Evolutionary conservation across 2,888 invertebrate species (phyloP).

Genomic region (Amphipyra tragopoginis): DNA sequence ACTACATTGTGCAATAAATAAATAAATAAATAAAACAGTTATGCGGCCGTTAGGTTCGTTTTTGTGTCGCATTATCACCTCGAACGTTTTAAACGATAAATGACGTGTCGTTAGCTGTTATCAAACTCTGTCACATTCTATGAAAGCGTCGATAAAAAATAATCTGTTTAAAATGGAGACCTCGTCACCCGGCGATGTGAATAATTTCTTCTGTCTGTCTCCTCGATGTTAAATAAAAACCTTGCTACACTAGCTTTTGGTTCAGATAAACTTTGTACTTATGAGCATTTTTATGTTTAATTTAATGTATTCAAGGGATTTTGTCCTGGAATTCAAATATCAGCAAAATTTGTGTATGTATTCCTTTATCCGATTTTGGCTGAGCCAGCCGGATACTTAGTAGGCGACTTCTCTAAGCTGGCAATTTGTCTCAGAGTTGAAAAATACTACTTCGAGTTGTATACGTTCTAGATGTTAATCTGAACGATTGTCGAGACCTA

Average conservation of each 20-base stretch:
- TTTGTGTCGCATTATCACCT: slow-evolving; percentile 20
- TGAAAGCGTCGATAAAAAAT: slow-evolving; percentile 35
- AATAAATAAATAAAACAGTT: no score
- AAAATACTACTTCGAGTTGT: slow-evolving; percentile 4
- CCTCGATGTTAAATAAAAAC: slow-evolving; percentile 22
- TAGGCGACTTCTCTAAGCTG: slow-evolving; percentile 5
- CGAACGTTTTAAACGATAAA: slow-evolving; percentile 7
- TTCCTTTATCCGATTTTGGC: slow-evolving; percentile 5
- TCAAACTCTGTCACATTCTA: slow-evolving; percentile 10
- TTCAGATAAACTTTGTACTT: slow-evolving; percentile 27
- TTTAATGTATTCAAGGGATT: slow-evolving; percentile 2
- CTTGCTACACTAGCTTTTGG: slow-evolving; percentile 6
- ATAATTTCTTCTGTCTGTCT: slow-evolving; percentile 19
- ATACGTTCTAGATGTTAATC: slow-evolving; percentile 7
- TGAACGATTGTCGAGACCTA: background rate
- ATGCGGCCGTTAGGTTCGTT: slow-evolving; percentile 10
- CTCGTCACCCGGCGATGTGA: slow-evolving; percentile 25
- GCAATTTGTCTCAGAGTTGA: slow-evolving; percentile 1
- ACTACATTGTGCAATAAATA: no score
- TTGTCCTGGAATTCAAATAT: slow-evolving; percentile 18
- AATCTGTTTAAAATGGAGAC: slow-evolving; percentile 20
- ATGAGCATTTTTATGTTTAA: slow-evolving; percentile 2
- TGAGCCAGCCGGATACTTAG: background rate
- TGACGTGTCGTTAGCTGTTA: slow-evolving; percentile 23
- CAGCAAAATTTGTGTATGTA: slow-evolving; percentile 1